Percentiles rank a stretch among this genome's conserved stretches.
These are phyloP conservation scores for Madoqua kirkii DNA, from an alignment of 2,113 vertebrate species.

Conservation along the genomic window DNA sequence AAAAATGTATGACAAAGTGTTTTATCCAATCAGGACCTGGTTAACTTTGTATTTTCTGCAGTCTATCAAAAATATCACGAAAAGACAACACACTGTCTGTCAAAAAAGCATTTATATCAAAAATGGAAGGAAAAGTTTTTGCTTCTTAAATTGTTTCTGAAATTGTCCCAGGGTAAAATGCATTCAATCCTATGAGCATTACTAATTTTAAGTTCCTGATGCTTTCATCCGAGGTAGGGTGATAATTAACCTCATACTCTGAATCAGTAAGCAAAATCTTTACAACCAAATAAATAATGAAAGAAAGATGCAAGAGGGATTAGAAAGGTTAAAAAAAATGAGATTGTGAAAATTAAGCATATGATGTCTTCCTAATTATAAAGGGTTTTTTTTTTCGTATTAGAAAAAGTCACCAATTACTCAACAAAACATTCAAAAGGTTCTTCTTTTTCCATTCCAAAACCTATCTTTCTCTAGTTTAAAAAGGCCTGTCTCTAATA, in stretches of 20 bases:
- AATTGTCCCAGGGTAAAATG: neutral
- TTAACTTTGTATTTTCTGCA: conserved; percentile 31
- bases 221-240: neutral
- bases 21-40: conserved; percentile 17
- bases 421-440: neutral
- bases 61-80: neutral
- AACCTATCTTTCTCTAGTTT: neutral
- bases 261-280: neutral
- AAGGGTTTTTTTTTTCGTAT: neutral
- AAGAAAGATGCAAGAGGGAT: neutral
- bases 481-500: neutral
- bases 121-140: neutral
- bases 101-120: neutral
- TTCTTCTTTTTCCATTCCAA: neutral
- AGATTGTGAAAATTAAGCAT: neutral
- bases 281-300: neutral
- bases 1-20: neutral
- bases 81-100: neutral
- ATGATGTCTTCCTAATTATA: neutral
- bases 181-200: neutral
- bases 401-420: neutral
- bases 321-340: neutral
- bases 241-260: neutral
- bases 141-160: conserved; percentile 9
- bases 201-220: neutral